These are phyloP conservation scores for Prunella himalayana DNA, from an alignment of 2,113 vertebrate genomes.

Conservation along the genomic window DNA sequence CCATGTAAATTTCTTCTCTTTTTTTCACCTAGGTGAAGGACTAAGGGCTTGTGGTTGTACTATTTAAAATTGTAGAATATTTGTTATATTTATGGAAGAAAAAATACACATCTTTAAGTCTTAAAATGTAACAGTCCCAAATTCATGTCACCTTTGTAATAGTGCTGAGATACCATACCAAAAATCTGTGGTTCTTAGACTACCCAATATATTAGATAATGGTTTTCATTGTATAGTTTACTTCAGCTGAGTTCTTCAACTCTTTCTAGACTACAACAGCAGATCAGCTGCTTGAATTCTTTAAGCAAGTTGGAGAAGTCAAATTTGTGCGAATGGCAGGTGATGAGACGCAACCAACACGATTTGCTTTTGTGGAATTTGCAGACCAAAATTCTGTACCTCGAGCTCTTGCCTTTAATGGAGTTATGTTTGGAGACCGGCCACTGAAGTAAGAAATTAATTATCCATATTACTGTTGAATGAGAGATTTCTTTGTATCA, in stretches of 20 bases:
- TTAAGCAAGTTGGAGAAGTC: constrained; percentile 94
- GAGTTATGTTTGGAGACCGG: constrained; percentile 91
- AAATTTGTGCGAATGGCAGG: constrained; percentile 98
- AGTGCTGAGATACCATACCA: neutral
- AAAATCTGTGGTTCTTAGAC: neutral
- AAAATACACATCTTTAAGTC: neutral
- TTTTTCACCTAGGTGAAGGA: neutral
- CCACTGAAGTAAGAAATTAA: constrained; percentile 88
- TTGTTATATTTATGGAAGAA: neutral
- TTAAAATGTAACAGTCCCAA: neutral
- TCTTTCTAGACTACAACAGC: constrained; percentile 85
- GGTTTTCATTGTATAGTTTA: neutral
- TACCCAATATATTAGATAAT: neutral
- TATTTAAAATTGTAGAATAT: neutral
- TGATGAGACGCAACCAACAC: constrained; percentile 93
- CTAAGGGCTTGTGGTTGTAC: neutral
- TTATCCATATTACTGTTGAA: neutral
- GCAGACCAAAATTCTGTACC: constrained; percentile 89
- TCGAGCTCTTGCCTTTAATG: constrained; percentile 89
- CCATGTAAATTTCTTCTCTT: neutral
- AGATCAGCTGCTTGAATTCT: constrained; percentile 93
- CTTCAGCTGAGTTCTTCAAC: neutral
- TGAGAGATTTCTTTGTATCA: neutral
- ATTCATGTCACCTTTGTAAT: neutral
- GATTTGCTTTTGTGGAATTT: constrained; percentile 96